Base-by-base conservation (phyloP, 2,888 invertebrate species). In the Fragum whitleyi region DNA sequence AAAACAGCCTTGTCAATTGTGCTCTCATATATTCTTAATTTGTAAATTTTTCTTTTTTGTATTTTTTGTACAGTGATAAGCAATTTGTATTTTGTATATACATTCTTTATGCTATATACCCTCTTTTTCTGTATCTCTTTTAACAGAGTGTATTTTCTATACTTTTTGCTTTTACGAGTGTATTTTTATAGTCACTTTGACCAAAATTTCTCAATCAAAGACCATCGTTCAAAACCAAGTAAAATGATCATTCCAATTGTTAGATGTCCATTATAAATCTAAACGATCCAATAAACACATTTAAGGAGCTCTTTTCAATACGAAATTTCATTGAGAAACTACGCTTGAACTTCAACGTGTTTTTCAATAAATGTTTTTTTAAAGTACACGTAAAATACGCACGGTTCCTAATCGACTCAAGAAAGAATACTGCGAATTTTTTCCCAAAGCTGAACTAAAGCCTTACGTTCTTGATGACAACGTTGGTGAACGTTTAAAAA, bases 41-140 rank as follows among this genome's bases (percentile, higher is more conserved):
- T 39, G 72, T 72, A 68, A 77, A 62, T 51, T 70, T 81, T 69
- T 77, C 32, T 47, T 73, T 70, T 71, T 76, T 76, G 62, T 74
- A 69, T 29, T 65, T 77, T 74, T 74, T 81, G 81, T 81, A 77
- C 77, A 81, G 74, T 80, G 71, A 68, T 81, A 74, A 69, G 62
- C 32, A 81, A 77, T 81, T 76, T 77, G 81, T 81, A 81, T 47
- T 47, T 69, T 78, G 73, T 77, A 77, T 77, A 77, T 73, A 74
- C 51, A 71, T 69, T 47, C 73, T 73, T 29, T 76, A 73, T 77
- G 77, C 74, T 77, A 77, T 32, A 61, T 76, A 76, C 61, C 32
- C n/a, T 47, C 16, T 23, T 59, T 70, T 76, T 70, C 47, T 53
- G 65, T 76, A 53, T 70, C 61, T 68, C 57, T 70, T 70, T n/a